Percentiles rank a stretch among this genome's conserved stretches.
Conservation (phyloP, 2,888 invertebrate genomes). For the Bombylius discolor region DNA sequence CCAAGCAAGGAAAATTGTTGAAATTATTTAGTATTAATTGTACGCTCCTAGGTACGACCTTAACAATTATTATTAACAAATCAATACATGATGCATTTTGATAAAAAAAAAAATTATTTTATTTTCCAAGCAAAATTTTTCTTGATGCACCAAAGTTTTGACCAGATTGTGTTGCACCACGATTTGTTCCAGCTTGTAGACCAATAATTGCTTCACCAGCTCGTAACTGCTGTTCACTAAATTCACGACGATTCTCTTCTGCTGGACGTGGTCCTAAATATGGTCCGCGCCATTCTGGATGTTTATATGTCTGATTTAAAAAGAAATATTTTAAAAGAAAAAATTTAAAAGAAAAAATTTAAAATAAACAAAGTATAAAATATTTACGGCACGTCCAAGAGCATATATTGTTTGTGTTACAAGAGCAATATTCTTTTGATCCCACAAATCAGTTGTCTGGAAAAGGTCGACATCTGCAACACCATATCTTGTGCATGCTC, state of each 20-base stretch:
- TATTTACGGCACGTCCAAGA: constrained; percentile 66
- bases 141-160: constrained; percentile 76
- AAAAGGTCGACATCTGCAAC: constrained; percentile 77
- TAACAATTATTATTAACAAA: neutral
- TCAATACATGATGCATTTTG: neutral
- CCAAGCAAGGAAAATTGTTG: too few relatives aligned
- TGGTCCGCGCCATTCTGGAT: constrained; percentile 74
- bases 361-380: neutral
- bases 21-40: too few relatives aligned
- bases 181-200: constrained; percentile 77
- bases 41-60: too few relatives aligned
- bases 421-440: constrained; percentile 75
- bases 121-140: constrained; percentile 69
- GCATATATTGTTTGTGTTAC: constrained; percentile 82
- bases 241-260: constrained; percentile 70
- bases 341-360: constrained; percentile 1
- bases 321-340: neutral
- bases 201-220: constrained; percentile 77
- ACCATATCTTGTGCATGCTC: constrained; percentile 69
- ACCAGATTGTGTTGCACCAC: constrained; percentile 72
- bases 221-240: constrained; percentile 66
- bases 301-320: constrained; percentile 51
- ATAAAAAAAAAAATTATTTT: constrained; percentile 13
- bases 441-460: constrained; percentile 86
- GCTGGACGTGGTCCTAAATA: constrained; percentile 73